Conservation (phyloP, 2,113 vertebrate species). For the Oncorhynchus gorbuscha region DNA sequence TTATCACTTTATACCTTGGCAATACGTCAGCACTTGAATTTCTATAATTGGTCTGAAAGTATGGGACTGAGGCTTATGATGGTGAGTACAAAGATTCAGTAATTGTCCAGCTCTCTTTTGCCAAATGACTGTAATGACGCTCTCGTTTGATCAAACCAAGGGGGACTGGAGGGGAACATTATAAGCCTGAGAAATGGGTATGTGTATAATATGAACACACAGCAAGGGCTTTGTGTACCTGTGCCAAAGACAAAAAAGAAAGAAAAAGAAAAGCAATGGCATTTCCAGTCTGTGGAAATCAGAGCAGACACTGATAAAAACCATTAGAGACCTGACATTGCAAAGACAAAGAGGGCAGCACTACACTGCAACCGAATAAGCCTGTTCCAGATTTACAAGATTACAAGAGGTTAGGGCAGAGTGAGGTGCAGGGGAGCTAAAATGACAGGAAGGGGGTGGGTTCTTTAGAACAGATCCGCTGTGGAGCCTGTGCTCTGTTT, state of each 20-base stretch:
- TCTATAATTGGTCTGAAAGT: not conserved
- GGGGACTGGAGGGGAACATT: not conserved
- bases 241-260: not conserved
- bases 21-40: not conserved
- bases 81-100: slow-evolving; percentile 3
- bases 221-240: not conserved
- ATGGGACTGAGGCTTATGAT: not conserved
- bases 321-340: not conserved
- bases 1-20: too few relatives aligned
- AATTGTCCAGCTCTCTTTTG: slow-evolving; percentile 14
- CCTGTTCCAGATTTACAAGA: slow-evolving; percentile 5
- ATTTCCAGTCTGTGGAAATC: not conserved
- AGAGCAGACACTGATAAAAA: not conserved
- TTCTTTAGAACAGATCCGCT: not conserved
- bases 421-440: not conserved
- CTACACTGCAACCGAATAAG: not conserved
- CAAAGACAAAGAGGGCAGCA: not conserved
- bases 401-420: slow-evolving; percentile 1
- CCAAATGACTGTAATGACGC: slow-evolving; percentile 15
- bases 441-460: not conserved
- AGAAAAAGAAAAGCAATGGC: not conserved
- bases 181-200: not conserved
- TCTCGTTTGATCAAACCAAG: not conserved
- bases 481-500: not conserved
- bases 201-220: slow-evolving; percentile 4